Evolutionary conservation across 2,888 invertebrate genomes (phyloP).

Genomic region (Gryllus longicercus): DNA sequence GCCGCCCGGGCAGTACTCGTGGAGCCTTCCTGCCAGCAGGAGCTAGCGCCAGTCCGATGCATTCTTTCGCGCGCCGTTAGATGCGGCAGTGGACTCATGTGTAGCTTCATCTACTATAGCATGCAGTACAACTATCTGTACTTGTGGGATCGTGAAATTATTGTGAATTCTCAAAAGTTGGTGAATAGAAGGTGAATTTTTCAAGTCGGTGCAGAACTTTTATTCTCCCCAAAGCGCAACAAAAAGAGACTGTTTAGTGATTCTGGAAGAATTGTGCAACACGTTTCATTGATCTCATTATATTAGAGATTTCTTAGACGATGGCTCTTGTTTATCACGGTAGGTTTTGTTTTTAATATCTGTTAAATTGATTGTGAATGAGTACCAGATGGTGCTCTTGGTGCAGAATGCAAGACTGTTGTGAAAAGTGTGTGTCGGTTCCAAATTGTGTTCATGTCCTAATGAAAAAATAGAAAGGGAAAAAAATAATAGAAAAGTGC

Average conservation of each 20-base stretch:
- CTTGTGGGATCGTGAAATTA: constrained; percentile 90
- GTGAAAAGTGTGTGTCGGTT: not conserved
- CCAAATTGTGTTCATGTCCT: no score
- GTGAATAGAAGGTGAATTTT: constrained; percentile 87
- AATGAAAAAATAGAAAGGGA: no score
- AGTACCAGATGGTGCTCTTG: not conserved
- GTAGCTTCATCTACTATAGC: constrained; percentile 45
- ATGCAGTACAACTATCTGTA: constrained; percentile 79
- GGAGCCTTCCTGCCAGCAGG: not conserved
- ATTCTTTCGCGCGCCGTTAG: not conserved
- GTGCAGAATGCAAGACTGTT: not conserved
- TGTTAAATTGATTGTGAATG: not conserved
- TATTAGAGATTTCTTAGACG: not conserved
- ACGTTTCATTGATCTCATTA: not conserved
- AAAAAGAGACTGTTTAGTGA: not conserved
- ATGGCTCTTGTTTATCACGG: not conserved
- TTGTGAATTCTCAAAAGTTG: constrained; percentile 88
- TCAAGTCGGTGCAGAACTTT: not conserved
- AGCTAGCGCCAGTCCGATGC: constrained; percentile 11
- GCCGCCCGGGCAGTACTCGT: not conserved
- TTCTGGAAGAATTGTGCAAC: not conserved
- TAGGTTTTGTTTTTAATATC: not conserved
- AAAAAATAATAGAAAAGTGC: no score
- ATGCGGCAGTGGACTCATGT: constrained; percentile 32
- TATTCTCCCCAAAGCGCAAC: not conserved